A percentile compares a stretch with the other conserved stretches of the same genome.
Conservation (phyloP, 2,797 vertebrate species). For the Fratercula arctica region DNA sequence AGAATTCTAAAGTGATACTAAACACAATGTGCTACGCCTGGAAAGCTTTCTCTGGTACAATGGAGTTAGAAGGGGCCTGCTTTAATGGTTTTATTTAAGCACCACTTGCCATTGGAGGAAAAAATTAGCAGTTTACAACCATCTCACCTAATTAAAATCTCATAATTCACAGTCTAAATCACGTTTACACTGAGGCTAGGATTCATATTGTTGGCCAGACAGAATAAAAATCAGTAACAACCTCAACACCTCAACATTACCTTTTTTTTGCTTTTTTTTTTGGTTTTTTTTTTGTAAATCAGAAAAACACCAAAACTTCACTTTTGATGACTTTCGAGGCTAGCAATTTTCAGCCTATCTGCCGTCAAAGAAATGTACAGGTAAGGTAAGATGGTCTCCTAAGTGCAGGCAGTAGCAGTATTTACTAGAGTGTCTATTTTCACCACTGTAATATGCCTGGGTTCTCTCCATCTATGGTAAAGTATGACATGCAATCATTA, state of each 20-base stretch:
- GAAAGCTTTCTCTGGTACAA: slow-evolving; percentile 39
- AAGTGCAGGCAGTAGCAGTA: background rate
- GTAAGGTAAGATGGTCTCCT: background rate
- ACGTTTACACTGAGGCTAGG: background rate
- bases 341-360: background rate
- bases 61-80: background rate
- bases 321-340: background rate
- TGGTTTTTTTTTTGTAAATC: background rate
- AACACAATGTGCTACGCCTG: slow-evolving; percentile 54
- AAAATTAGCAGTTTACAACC: slow-evolving; percentile 18
- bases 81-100: slow-evolving; percentile 21
- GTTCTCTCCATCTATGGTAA: background rate
- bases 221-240: background rate
- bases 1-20: slow-evolving; percentile 76
- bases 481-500: background rate
- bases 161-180: background rate
- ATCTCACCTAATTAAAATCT: slow-evolving; percentile 16
- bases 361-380: background rate
- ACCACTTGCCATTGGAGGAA: background rate
- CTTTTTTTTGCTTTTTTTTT: background rate
- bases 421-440: background rate
- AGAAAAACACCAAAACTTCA: background rate
- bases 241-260: background rate
- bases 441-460: background rate
- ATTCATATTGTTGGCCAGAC: background rate